Conservation (phyloP, 2,888 invertebrate genomes). For the Papilio gigon region DNA sequence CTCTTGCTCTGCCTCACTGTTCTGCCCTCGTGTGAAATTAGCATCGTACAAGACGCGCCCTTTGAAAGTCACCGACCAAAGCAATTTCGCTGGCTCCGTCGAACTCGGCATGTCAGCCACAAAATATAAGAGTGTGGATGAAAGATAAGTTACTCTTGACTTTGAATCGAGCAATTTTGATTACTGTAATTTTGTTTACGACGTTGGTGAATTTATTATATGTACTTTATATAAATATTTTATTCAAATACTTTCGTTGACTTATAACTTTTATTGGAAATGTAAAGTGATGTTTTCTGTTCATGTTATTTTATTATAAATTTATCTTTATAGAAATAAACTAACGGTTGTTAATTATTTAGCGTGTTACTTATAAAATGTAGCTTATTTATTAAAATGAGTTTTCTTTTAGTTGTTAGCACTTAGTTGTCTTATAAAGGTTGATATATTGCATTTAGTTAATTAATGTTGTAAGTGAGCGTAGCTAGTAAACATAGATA, state of each 20-base stretch:
- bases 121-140: slow-evolving; percentile 58
- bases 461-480: slow-evolving; percentile 31
- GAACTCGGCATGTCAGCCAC: slow-evolving; percentile 69
- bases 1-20: background rate
- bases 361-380: too few relatives aligned
- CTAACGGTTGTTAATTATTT: too few relatives aligned
- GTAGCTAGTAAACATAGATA: slow-evolving; percentile 32
- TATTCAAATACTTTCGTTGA: background rate
- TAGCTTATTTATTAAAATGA: background rate
- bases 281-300: background rate
- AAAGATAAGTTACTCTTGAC: slow-evolving; percentile 55
- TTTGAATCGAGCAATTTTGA: slow-evolving; percentile 34
- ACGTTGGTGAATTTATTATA: slow-evolving; percentile 5
- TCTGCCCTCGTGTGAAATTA: background rate
- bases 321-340: too few relatives aligned
- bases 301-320: background rate
- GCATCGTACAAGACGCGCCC: slow-evolving; percentile 58
- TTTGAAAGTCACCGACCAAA: slow-evolving; percentile 65
- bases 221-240: background rate
- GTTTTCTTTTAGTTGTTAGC: background rate
- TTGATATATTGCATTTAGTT: slow-evolving; percentile 22
- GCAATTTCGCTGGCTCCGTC: slow-evolving; percentile 68
- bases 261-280: background rate
- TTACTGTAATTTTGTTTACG: slow-evolving; percentile 18
- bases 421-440: background rate